These are phyloP conservation scores for Glossosoma conforme DNA, from an alignment of 1,140 invertebrate genomes.

Conservation along the genomic window DNA sequence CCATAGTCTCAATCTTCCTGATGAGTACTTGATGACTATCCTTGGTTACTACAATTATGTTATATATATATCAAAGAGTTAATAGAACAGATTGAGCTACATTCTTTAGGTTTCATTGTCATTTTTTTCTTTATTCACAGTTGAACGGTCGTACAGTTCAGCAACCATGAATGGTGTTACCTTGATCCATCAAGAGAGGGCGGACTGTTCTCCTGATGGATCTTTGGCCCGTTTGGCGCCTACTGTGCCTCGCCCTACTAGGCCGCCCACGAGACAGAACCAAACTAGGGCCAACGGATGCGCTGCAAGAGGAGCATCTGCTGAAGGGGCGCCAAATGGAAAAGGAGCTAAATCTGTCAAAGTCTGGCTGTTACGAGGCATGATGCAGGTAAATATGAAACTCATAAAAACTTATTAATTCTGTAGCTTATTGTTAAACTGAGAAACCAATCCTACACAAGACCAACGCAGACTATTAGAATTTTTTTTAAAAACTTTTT, in stretches of 20 bases:
- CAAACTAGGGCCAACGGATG: constrained; percentile 15
- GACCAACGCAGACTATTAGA: too few species aligned
- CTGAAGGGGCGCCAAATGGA: constrained; percentile 18
- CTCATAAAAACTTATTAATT: too few species aligned
- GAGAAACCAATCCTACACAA: too few species aligned
- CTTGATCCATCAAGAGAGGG: constrained; percentile 16
- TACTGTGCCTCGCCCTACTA: constrained; percentile 18
- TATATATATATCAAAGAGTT: too few species aligned
- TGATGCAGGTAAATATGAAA: constrained; percentile 37
- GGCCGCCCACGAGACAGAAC: constrained; percentile 2
- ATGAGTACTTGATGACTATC: too few species aligned
- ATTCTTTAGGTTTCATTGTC: too few species aligned
- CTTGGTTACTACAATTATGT: too few species aligned
- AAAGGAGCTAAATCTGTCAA: constrained; percentile 35
- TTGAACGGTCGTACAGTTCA: constrained; percentile 35
- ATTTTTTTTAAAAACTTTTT: too few species aligned
- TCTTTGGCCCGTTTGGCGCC: constrained; percentile 11
- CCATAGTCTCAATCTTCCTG: too few species aligned
- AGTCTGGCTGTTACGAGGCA: constrained; percentile 38
- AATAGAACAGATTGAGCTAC: too few species aligned
- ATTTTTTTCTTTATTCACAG: constrained; percentile 18
- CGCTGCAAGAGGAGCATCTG: constrained; percentile 4
- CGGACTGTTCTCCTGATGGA: constrained; percentile 11
- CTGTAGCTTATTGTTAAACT: too few species aligned
- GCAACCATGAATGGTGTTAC: constrained; percentile 34